Evolutionary conservation across 2,113 vertebrate genomes (phyloP).

Genomic region (Lucifuga dentata): DNA sequence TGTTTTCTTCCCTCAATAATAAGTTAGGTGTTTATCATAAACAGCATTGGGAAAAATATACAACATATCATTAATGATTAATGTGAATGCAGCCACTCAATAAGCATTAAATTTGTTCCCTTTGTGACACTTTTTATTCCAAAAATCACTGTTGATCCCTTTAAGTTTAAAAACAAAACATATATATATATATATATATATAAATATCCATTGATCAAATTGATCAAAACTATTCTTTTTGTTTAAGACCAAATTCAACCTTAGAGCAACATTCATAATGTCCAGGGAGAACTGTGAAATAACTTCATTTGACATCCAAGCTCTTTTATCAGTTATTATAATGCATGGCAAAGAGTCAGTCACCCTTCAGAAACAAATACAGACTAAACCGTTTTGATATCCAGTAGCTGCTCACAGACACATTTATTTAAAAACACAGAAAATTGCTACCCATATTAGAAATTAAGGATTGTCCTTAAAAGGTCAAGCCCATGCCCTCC

Average conservation of each 20-base stretch:
- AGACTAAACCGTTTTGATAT: neutral
- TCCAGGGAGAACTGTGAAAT: conserved; percentile 10
- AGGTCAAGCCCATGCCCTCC: conserved; percentile 56
- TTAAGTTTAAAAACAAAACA: neutral
- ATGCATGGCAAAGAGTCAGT: neutral
- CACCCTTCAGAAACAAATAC: conserved; percentile 13
- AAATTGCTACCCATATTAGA: conserved; percentile 61
- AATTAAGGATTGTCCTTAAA: conserved; percentile 66
- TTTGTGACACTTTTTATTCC: neutral
- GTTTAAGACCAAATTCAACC: conserved; percentile 28
- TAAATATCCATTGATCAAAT: conserved; percentile 29
- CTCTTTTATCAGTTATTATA: conserved; percentile 26
- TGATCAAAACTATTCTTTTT: conserved; percentile 7
- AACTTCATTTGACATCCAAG: conserved; percentile 12
- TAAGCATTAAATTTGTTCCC: conserved; percentile 23
- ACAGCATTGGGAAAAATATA: conserved; percentile 12
- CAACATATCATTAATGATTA: conserved; percentile 39
- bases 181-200: too few species aligned
- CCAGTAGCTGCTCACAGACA: conserved; percentile 7
- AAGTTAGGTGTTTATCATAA: conserved; percentile 17
- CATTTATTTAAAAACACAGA: conserved; percentile 49
- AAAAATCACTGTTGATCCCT: conserved; percentile 12
- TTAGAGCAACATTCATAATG: conserved; percentile 35
- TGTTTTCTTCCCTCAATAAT: conserved; percentile 1
- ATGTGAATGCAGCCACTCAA: conserved; percentile 36